Evolutionary conservation across 2,797 vertebrate species (phyloP).

Genomic region (Hephaestus fuliginosus): DNA sequence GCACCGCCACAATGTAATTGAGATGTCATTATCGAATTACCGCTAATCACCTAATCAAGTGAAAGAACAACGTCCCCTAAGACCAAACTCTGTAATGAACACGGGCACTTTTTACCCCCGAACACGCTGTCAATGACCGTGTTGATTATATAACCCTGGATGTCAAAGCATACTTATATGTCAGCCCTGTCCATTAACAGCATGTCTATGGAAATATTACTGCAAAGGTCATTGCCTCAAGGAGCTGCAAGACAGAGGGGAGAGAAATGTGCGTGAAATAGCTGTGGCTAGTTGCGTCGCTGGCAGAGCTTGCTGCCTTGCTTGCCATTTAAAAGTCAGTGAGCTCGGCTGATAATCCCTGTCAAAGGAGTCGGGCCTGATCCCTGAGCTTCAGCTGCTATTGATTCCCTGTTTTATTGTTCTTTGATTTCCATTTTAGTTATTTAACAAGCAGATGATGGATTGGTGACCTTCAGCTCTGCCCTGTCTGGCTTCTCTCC

Average conservation of each 20-base stretch:
- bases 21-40: constrained; percentile 63
- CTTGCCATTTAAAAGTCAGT: constrained; percentile 86
- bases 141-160: constrained; percentile 71
- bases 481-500: constrained; percentile 71
- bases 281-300: constrained; percentile 67
- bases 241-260: constrained; percentile 74
- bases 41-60: constrained; percentile 63
- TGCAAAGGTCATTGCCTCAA: constrained; percentile 83
- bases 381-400: constrained; percentile 73
- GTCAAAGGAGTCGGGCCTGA: constrained; percentile 79
- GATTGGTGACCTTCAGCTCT: constrained; percentile 85
- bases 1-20: constrained; percentile 51
- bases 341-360: constrained; percentile 81
- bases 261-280: constrained; percentile 74
- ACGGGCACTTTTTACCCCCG: constrained; percentile 20
- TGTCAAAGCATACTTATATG: constrained; percentile 79
- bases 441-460: constrained; percentile 88
- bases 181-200: constrained; percentile 83
- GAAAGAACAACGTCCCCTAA: constrained; percentile 58
- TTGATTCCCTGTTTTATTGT: constrained; percentile 84
- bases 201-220: constrained; percentile 85
- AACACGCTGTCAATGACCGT: constrained; percentile 58
- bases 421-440: constrained; percentile 87
- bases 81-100: constrained; percentile 47
- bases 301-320: constrained; percentile 72